A percentile compares a stretch with the other conserved stretches of the same genome.
These are phyloP conservation scores for Thereva nobilitata DNA, from an alignment of 2,888 invertebrate species.

Conservation along the genomic window DNA sequence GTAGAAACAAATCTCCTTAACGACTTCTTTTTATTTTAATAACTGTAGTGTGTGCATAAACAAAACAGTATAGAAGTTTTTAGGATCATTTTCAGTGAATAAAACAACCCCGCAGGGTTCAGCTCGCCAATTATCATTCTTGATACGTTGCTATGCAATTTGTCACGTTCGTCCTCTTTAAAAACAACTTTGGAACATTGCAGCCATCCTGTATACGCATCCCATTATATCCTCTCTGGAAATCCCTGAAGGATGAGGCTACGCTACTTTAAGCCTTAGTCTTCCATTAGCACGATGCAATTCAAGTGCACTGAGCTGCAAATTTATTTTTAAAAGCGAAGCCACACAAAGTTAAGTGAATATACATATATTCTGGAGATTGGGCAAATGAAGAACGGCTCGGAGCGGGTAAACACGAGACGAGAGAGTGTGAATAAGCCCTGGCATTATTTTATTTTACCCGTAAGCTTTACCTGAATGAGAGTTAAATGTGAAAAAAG, in stretches of 20 bases:
- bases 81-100: slow-evolving; percentile 28
- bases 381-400: too few species aligned
- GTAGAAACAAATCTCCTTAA: too few species aligned
- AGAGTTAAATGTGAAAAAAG: too few species aligned
- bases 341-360: slow-evolving; percentile 15
- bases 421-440: too few species aligned
- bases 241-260: slow-evolving; percentile 7
- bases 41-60: slow-evolving; percentile 15
- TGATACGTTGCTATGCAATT: slow-evolving; percentile 56
- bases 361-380: too few species aligned
- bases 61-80: slow-evolving; percentile 17
- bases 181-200: slow-evolving; percentile 19
- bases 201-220: slow-evolving; percentile 21
- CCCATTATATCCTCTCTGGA: slow-evolving; percentile 17
- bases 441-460: too few species aligned
- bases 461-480: too few species aligned
- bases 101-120: slow-evolving; percentile 15
- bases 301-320: slow-evolving; percentile 33
- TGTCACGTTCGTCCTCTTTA: slow-evolving; percentile 57
- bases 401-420: too few species aligned
- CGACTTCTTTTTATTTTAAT: slow-evolving; percentile 13
- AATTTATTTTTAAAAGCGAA: slow-evolving; percentile 30
- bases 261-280: not conserved
- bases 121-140: slow-evolving; percentile 45
- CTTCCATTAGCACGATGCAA: slow-evolving; percentile 26